Evolutionary conservation across 1,140 invertebrate species (phyloP), one percentile per base, ranked within the genome.

Genomic region (Tetragnatha versicolor): DNA sequence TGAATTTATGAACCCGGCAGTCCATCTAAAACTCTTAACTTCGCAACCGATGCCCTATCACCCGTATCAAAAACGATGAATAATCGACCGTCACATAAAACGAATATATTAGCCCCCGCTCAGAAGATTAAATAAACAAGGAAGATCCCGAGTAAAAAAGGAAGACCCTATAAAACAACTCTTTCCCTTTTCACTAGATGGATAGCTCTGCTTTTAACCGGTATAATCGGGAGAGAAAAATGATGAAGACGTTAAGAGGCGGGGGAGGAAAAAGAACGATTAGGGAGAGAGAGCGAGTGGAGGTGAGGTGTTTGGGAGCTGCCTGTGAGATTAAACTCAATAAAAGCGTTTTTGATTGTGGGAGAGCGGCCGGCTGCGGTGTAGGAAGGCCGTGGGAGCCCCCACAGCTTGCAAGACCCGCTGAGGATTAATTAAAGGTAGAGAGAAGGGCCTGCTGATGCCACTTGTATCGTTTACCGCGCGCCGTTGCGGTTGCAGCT

Each of bases 341-440:
- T 79, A 79, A 79, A 79, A 79, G 76, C 76, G 76, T 79, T 79
- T 79, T 79, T 79, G 76, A 79, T 79, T 79, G 76, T 79, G 76
- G 39, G 76, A 79, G 37, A 69, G 31, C 2, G n/a, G 29, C 65
- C 65, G 45, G 49, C 76, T 79, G 65, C 14, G 42, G 33, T 51
- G 65, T 29, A 68, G 65, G 63, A 79, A 17, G 76, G 76, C 37
- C 76, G 76, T 79, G 76, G 76, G 76, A 79, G 69, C 42, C n/a
- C 39, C 33, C 49, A 79, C 76, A 79, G 76, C 63, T 79, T 79
- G 51, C 51, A 65, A 31, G 29, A 73, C 61, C 55, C 37, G 35
- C 39, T 47, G 49, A 42, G 73, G 73, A 77, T 77, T 77, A 77
- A 77, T 77, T 77, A 77, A 77, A 77, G 73, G 61, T 53, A 66